Percentiles rank a stretch among this genome's conserved stretches.
These are phyloP conservation scores for Cephonodes hylas DNA, from an alignment of 2,888 invertebrate genomes.

Conservation along the genomic window DNA sequence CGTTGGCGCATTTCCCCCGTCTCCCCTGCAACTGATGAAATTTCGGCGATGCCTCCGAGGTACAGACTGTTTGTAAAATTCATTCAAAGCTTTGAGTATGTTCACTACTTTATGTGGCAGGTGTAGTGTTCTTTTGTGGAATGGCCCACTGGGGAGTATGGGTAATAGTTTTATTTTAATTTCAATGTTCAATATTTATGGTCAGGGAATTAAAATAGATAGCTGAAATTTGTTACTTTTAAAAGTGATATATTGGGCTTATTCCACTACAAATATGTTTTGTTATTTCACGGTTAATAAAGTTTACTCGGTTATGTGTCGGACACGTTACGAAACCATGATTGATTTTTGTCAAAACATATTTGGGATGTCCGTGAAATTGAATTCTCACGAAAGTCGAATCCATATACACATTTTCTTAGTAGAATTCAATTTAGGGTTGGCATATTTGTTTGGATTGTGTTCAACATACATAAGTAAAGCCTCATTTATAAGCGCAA, in stretches of 20 bases:
- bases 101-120: conserved; percentile 45
- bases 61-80: conserved; percentile 55
- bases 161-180: conserved; percentile 33
- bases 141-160: conserved; percentile 49
- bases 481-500: no score
- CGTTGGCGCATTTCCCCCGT: conserved; percentile 57
- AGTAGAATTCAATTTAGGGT: background rate
- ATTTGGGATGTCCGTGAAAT: background rate
- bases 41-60: conserved; percentile 61
- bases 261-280: background rate
- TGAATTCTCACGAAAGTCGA: background rate
- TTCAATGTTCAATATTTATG: conserved; percentile 12
- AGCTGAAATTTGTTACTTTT: background rate
- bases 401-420: background rate
- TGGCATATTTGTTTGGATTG: background rate
- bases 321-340: background rate
- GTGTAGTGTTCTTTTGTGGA: conserved; percentile 45
- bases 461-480: no score
- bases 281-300: background rate
- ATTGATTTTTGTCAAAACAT: background rate
- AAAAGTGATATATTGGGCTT: background rate
- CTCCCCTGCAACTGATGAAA: conserved; percentile 65
- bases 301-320: background rate
- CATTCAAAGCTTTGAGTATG: conserved; percentile 58
- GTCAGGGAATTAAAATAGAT: background rate